These are phyloP conservation scores for Branchinecta lynchi DNA, from an alignment of 1,140 invertebrate genomes.

Conservation along the genomic window DNA sequence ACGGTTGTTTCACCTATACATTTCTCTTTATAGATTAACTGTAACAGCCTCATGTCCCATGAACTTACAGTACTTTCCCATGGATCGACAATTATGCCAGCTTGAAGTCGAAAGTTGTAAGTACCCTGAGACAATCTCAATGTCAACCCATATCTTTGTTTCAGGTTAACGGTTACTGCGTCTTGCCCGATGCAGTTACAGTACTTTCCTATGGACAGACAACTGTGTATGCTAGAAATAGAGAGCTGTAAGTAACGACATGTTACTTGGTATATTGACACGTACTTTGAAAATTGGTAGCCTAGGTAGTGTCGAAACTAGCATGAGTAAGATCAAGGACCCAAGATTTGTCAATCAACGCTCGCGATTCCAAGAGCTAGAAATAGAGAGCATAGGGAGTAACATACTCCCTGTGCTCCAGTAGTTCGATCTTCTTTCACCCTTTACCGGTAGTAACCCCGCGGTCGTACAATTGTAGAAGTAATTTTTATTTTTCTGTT, in stretches of 20 bases:
- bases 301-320: background rate
- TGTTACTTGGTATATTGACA: constrained; percentile 6
- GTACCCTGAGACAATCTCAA: constrained; percentile 37
- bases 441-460: too few relatives aligned
- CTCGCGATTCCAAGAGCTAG: too few relatives aligned
- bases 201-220: constrained; percentile 34
- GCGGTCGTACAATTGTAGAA: too few relatives aligned
- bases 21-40: constrained; percentile 57
- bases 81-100: constrained; percentile 90
- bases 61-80: constrained; percentile 93
- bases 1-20: too few relatives aligned
- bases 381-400: too few relatives aligned
- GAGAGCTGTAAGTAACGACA: constrained; percentile 30
- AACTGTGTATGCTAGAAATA: constrained; percentile 36
- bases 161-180: constrained; percentile 32
- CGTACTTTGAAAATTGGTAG: too few relatives aligned
- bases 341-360: too few relatives aligned
- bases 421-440: too few relatives aligned
- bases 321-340: background rate
- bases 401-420: too few relatives aligned
- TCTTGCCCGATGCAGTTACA: constrained; percentile 32
- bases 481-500: too few relatives aligned
- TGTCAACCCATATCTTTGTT: constrained; percentile 19
- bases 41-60: constrained; percentile 94
- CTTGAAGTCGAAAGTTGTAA: constrained; percentile 98